A percentile compares a stretch with the other conserved stretches of the same genome.
These are phyloP conservation scores for Equus quagga DNA, from an alignment of 2,113 vertebrate species.

Conservation along the genomic window DNA sequence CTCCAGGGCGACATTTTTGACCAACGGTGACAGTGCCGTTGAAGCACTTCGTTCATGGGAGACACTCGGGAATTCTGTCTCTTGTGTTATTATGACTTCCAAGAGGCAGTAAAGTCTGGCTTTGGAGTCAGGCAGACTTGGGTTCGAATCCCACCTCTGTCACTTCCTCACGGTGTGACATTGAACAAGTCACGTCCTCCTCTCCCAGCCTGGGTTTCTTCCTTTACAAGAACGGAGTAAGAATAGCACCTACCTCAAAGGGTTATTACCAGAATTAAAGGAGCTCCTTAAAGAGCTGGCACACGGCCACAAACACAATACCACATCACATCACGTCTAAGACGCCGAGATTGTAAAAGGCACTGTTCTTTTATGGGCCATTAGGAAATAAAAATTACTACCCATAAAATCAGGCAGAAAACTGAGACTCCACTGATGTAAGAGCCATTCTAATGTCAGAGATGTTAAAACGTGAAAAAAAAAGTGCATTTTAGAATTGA, in stretches of 20 bases:
- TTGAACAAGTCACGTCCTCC: not conserved
- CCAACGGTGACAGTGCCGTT: fast-evolving
- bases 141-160: not conserved
- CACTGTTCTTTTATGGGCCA: fast-evolving
- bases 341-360: fast-evolving
- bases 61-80: not conserved
- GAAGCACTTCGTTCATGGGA: fast-evolving
- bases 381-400: not conserved
- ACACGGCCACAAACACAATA: not conserved
- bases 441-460: not conserved
- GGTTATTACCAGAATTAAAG: not conserved
- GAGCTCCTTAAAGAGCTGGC: not conserved
- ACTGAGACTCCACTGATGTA: not conserved
- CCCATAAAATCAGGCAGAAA: not conserved
- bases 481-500: not conserved
- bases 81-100: not conserved
- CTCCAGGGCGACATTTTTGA: not conserved
- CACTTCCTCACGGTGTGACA: not conserved
- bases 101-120: not conserved
- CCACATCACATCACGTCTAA: fast-evolving
- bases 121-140: not conserved
- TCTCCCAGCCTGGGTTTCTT: not conserved
- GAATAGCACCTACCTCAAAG: not conserved
- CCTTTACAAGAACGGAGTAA: not conserved
- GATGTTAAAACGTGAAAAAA: not conserved